Evolutionary conservation across 2,888 invertebrate genomes (phyloP).

Genomic region (Chrysina gloriosa): DNA sequence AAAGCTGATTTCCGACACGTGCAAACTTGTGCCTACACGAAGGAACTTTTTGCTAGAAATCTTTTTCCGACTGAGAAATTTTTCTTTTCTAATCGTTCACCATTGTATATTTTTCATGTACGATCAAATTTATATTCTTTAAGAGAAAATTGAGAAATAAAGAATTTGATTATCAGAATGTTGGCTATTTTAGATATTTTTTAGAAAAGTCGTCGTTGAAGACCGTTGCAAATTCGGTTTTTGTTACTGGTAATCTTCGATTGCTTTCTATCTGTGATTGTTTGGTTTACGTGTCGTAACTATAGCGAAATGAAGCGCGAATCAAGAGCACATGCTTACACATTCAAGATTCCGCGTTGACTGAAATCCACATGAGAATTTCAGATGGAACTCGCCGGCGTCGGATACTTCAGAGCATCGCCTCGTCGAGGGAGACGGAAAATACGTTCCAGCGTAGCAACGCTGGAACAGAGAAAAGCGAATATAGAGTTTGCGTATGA

Average conservation of each 20-base stretch:
- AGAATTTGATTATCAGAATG: constrained; percentile 29
- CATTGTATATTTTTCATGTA: not conserved
- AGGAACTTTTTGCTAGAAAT: too few relatives aligned
- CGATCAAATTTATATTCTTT: not conserved
- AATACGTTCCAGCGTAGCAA: not conserved
- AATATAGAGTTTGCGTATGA: constrained; percentile 31
- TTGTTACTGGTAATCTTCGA: constrained; percentile 23
- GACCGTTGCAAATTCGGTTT: not conserved
- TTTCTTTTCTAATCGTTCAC: not conserved
- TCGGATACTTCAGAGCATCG: constrained; percentile 33
- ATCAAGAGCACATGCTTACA: constrained; percentile 9
- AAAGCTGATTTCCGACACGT: constrained; percentile 25
- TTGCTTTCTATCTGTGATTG: constrained; percentile 7
- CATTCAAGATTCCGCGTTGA: constrained; percentile 24
- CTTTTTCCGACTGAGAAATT: constrained; percentile 7
- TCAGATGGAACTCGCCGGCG: constrained; percentile 21
- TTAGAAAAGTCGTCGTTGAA: not conserved
- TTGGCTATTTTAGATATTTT: constrained; percentile 15
- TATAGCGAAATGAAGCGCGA: constrained; percentile 1
- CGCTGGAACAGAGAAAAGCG: constrained; percentile 1
- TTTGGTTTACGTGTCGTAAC: constrained; percentile 14
- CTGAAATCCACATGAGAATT: constrained; percentile 30
- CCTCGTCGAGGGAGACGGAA: not conserved
- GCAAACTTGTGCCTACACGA: constrained; percentile 32
- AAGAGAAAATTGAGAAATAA: constrained; percentile 2